Conservation (phyloP, 2,888 invertebrate genomes). For the Schizotus pectinicornis region DNA sequence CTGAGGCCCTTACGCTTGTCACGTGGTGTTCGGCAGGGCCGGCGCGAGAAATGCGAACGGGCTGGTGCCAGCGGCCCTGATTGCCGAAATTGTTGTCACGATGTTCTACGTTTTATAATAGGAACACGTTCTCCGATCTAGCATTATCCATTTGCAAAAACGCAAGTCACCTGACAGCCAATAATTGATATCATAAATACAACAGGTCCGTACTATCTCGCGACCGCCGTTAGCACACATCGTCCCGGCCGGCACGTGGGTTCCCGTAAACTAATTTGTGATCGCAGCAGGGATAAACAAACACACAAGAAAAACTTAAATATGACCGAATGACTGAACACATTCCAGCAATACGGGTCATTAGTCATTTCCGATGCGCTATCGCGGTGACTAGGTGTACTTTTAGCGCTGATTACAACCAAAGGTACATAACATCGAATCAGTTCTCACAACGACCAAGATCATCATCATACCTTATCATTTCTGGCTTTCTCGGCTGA, state of each 20-base stretch:
- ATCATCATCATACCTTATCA: conserved; percentile 63
- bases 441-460: conserved; percentile 1
- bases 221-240: conserved; percentile 36
- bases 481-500: conserved; percentile 61
- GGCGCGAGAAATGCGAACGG: not conserved
- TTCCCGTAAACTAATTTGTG: conserved; percentile 68
- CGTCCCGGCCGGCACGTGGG: conserved; percentile 51
- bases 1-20: no score
- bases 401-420: conserved; percentile 55
- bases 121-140: conserved; percentile 37
- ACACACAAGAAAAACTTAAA: conserved; percentile 64
- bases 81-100: conserved; percentile 34
- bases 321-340: conserved; percentile 66
- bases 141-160: conserved; percentile 30
- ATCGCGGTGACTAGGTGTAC: conserved; percentile 57
- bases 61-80: conserved; percentile 5
- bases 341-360: conserved; percentile 60
- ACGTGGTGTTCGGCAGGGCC: not conserved
- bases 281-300: conserved; percentile 68
- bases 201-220: conserved; percentile 36
- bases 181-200: conserved; percentile 54
- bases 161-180: conserved; percentile 50
- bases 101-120: conserved; percentile 40
- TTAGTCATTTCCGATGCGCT: conserved; percentile 59
- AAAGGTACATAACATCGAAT: conserved; percentile 34